phyloP scores from a whole-genome alignment of 2,888 invertebrate species.

The Archips xylosteana region DNA sequence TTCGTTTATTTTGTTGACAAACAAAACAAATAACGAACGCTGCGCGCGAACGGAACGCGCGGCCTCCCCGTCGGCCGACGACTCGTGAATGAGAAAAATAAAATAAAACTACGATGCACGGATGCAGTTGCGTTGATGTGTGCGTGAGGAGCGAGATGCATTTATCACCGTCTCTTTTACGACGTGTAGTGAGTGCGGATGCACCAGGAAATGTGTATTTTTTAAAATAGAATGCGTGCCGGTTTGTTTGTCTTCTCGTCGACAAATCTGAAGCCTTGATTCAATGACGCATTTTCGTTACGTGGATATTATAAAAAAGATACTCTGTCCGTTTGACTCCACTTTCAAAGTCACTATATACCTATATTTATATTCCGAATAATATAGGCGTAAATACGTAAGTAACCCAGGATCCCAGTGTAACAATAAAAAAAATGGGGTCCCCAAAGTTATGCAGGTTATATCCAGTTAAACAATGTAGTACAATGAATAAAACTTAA shows the following conservation, averaged over 20 bases:
- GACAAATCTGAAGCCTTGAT: neutral
- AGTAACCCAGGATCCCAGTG: too few species aligned
- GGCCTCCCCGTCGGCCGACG: constrained; percentile 55
- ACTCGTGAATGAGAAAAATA: constrained; percentile 68
- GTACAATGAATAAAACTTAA: too few species aligned
- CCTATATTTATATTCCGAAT: too few species aligned
- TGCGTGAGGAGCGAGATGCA: constrained; percentile 36
- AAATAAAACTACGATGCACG: constrained; percentile 36
- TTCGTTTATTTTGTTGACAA: constrained; percentile 71
- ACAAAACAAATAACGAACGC: constrained; percentile 63
- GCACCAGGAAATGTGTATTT: constrained; percentile 30
- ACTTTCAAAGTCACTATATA: too few species aligned
- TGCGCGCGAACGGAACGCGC: constrained; percentile 56
- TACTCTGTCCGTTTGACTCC: too few species aligned
- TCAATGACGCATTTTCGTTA: neutral
- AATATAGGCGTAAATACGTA: too few species aligned
- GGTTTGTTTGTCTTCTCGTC: constrained; percentile 2
- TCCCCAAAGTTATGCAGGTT: too few species aligned
- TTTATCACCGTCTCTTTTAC: constrained; percentile 28
- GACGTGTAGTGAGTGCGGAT: constrained; percentile 2
- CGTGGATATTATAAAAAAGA: too few species aligned
- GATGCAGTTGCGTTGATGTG: constrained; percentile 28
- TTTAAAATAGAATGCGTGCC: constrained; percentile 8
- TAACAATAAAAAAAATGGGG: too few species aligned
- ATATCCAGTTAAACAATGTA: too few species aligned